A percentile compares a stretch with the other conserved stretches of the same genome.
phyloP scores from a whole-genome alignment of 2,888 invertebrate species.

The Agrypnus murinus region DNA sequence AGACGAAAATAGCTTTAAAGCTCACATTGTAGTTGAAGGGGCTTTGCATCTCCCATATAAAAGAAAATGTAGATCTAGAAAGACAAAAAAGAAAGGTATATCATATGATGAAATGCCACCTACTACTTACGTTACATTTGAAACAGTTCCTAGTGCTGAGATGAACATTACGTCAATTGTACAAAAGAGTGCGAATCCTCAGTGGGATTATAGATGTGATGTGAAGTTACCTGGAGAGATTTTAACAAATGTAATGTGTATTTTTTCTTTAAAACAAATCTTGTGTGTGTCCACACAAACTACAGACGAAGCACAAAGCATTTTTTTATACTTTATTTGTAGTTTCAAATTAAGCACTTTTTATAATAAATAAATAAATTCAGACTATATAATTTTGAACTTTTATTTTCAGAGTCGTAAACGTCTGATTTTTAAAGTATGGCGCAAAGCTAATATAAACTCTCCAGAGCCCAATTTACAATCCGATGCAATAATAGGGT shows the following conservation, averaged over 20 bases:
- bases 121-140: slow-evolving; percentile 78
- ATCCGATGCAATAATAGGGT: slow-evolving; percentile 76
- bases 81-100: slow-evolving; percentile 61
- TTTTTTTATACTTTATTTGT: no score
- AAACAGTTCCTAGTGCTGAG: slow-evolving; percentile 67
- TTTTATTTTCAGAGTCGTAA: slow-evolving; percentile 73
- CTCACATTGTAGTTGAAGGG: slow-evolving; percentile 73
- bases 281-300: no score
- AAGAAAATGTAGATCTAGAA: slow-evolving; percentile 66
- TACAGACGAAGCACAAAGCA: no score
- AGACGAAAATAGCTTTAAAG: slow-evolving; percentile 67
- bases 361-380: no score
- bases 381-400: background rate
- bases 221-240: slow-evolving; percentile 72
- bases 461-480: slow-evolving; percentile 72
- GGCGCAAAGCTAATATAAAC: slow-evolving; percentile 74
- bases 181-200: slow-evolving; percentile 73
- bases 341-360: no score
- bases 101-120: slow-evolving; percentile 72
- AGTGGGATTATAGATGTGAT: slow-evolving; percentile 75
- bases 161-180: slow-evolving; percentile 72
- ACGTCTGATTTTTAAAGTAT: slow-evolving; percentile 76
- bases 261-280: background rate
- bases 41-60: slow-evolving; percentile 75
- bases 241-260: slow-evolving; percentile 73